These are phyloP conservation scores for Nomia melanderi DNA, from an alignment of 1,140 invertebrate species.

Conservation along the genomic window DNA sequence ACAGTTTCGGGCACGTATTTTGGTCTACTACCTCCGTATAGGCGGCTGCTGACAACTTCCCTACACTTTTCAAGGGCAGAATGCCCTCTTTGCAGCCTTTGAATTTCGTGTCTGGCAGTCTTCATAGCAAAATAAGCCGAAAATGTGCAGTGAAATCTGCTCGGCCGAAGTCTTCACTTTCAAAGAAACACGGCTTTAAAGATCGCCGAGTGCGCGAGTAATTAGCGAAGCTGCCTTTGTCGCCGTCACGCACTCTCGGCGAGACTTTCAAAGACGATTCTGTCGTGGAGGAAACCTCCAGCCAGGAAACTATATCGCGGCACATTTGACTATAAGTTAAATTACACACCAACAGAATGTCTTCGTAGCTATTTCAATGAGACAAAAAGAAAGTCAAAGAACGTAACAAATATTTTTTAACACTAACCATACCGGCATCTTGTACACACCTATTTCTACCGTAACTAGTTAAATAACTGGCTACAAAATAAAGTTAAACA, in stretches of 20 bases:
- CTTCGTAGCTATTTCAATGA: no score
- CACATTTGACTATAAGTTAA: neutral
- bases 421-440: no score
- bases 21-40: neutral
- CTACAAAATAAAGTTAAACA: no score
- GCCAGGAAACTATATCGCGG: neutral
- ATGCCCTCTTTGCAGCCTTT: neutral
- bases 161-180: neutral
- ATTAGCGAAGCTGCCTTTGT: slow-evolving; percentile 2
- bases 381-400: no score
- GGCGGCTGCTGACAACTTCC: neutral
- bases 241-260: neutral
- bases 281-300: neutral
- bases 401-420: no score
- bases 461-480: no score
- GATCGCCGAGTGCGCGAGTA: neutral
- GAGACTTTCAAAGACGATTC: neutral
- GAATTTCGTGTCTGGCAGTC: neutral
- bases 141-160: neutral
- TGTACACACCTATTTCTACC: no score
- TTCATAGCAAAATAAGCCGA: neutral
- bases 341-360: neutral
- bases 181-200: slow-evolving; percentile 1
- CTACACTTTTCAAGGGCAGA: neutral
- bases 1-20: neutral